Evolutionary conservation across 2,113 vertebrate species (phyloP).

Genomic region (Cariama cristata): DNA sequence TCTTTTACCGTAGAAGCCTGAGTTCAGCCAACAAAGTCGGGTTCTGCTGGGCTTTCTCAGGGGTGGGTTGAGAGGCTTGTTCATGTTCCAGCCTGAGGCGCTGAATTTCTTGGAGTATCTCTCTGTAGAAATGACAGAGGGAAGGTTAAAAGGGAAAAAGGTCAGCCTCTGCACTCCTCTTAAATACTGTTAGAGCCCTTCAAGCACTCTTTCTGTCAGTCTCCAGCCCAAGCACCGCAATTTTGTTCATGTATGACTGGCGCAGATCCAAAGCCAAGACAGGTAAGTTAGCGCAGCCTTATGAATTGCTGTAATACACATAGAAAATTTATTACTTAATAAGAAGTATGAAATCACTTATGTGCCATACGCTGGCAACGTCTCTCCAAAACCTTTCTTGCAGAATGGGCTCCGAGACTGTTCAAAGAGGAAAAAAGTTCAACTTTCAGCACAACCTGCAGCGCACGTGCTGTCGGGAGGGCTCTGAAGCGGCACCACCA

Average conservation of each 20-base stretch:
- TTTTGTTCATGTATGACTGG: rapidly evolving
- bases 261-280: neutral
- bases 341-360: neutral
- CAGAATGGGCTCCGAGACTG: neutral
- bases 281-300: rapidly evolving
- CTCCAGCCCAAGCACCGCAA: neutral
- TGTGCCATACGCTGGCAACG: rapidly evolving
- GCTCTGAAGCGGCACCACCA: neutral
- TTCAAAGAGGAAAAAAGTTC: neutral
- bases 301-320: rapidly evolving
- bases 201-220: rapidly evolving
- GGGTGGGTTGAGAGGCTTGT: conserved; percentile 94
- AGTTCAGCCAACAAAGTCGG: conserved; percentile 92
- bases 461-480: neutral
- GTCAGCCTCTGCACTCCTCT: neutral
- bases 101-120: conserved; percentile 96
- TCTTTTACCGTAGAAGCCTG: conserved; percentile 85
- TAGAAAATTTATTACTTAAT: rapidly evolving
- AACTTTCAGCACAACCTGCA: neutral
- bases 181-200: rapidly evolving
- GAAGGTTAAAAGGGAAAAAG: neutral
- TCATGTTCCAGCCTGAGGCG: conserved; percentile 92
- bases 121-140: conserved; percentile 66
- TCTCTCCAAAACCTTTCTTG: neutral
- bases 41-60: conserved; percentile 95